These are phyloP conservation scores for Gadopsis bispinosus DNA, from an alignment of 2,797 vertebrate genomes.

Conservation along the genomic window DNA sequence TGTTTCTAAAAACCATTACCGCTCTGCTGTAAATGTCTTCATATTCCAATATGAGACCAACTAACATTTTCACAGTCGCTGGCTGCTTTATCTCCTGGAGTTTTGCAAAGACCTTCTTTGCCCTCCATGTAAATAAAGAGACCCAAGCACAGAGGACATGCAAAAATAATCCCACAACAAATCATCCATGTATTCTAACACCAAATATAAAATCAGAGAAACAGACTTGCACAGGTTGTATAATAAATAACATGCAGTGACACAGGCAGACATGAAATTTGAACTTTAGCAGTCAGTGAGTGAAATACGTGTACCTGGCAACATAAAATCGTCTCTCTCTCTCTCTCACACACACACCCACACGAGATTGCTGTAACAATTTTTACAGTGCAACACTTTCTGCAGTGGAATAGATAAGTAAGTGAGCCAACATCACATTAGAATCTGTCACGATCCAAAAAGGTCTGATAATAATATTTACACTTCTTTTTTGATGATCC, in stretches of 20 bases:
- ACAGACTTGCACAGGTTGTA: not conserved
- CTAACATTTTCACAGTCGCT: conserved; percentile 31
- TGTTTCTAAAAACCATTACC: conserved; percentile 51
- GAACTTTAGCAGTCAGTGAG: not conserved
- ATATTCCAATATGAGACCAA: conserved; percentile 48
- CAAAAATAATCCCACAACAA: not conserved
- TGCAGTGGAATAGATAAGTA: conserved; percentile 47
- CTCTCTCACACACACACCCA: not conserved
- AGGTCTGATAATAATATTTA: conserved; percentile 64
- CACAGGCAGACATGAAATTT: conserved; percentile 6
- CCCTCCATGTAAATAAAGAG: not conserved
- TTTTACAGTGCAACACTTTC: conserved; percentile 46
- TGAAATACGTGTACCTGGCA: not conserved
- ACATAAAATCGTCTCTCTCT: conserved; percentile 5
- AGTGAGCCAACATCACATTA: conserved; percentile 40
- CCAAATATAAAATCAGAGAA: conserved; percentile 18
- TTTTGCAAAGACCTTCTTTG: conserved; percentile 21
- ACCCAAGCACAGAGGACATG: conserved; percentile 12
- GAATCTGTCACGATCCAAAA: conserved; percentile 46
- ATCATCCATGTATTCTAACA: not conserved
- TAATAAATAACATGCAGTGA: not conserved
- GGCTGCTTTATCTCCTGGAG: conserved; percentile 23
- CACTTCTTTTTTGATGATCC: conserved; percentile 47
- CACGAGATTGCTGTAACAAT: conserved; percentile 13
- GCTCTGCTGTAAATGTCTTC: conserved; percentile 27